phyloP scores from a whole-genome alignment of 2,113 vertebrate genomes.

The Amia ocellicauda region DNA sequence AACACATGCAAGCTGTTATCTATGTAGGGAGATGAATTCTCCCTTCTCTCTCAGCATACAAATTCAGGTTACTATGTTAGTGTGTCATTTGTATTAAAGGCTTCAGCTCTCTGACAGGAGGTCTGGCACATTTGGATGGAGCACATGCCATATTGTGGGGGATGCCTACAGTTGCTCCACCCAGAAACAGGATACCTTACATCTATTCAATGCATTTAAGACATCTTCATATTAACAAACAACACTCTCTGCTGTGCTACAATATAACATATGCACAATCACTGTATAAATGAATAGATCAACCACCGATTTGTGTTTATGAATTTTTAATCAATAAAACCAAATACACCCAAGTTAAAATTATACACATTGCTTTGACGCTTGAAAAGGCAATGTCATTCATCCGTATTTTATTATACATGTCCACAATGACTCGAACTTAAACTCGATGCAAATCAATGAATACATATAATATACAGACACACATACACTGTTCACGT shows the following conservation, averaged over 20 bases:
- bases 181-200: neutral
- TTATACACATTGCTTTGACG: too few species aligned
- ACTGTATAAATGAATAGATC: neutral
- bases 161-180: neutral
- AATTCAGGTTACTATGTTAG: neutral
- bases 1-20: neutral
- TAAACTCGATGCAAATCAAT: too few species aligned
- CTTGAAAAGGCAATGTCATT: too few species aligned
- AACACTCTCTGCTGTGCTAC: too few species aligned
- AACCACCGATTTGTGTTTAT: too few species aligned
- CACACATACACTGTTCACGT: too few species aligned
- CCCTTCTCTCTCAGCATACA: neutral
- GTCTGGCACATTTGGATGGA: neutral
- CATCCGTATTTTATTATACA: too few species aligned
- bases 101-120: neutral
- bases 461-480: too few species aligned
- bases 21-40: neutral
- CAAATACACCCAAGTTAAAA: too few species aligned
- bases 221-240: too few species aligned
- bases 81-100: neutral
- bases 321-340: too few species aligned
- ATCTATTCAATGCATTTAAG: neutral
- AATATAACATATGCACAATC: neutral
- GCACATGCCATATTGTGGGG: neutral
- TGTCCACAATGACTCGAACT: too few species aligned